phyloP scores from a whole-genome alignment of 2,888 invertebrate genomes.

The Chrysodeixis includens region DNA sequence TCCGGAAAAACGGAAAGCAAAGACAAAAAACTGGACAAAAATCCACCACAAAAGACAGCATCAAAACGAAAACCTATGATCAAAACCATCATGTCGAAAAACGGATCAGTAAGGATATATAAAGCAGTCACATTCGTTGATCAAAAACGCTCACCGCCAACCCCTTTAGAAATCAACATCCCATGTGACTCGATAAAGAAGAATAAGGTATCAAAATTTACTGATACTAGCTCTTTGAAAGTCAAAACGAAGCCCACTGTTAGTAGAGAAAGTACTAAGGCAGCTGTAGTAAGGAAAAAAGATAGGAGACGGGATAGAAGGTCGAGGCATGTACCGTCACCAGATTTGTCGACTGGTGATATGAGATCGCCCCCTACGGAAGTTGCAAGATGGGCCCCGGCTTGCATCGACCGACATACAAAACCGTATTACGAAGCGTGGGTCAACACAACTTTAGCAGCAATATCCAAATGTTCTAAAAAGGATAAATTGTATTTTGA shows the following conservation, averaged over 20 bases:
- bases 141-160: conserved; percentile 47
- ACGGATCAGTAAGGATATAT: conserved; percentile 60
- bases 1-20: conserved; percentile 2
- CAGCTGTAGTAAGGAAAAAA: conserved; percentile 26
- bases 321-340: conserved; percentile 22
- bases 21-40: conserved; percentile 17
- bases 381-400: conserved; percentile 78
- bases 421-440: conserved; percentile 83
- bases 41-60: neutral
- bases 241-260: conserved; percentile 22
- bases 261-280: conserved; percentile 34
- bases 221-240: conserved; percentile 31
- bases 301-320: conserved; percentile 22
- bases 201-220: conserved; percentile 43
- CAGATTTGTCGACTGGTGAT: conserved; percentile 17
- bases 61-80: conserved; percentile 63
- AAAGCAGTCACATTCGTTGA: conserved; percentile 77
- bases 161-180: conserved; percentile 67
- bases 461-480: conserved; percentile 65
- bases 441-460: conserved; percentile 76
- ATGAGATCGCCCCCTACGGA: conserved; percentile 71
- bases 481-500: conserved; percentile 56
- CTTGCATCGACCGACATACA: conserved; percentile 66
- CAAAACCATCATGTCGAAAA: conserved; percentile 65
- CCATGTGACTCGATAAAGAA: conserved; percentile 51